phyloP scores from a whole-genome alignment of 2,888 invertebrate species.

The Pheosia gnoma region DNA sequence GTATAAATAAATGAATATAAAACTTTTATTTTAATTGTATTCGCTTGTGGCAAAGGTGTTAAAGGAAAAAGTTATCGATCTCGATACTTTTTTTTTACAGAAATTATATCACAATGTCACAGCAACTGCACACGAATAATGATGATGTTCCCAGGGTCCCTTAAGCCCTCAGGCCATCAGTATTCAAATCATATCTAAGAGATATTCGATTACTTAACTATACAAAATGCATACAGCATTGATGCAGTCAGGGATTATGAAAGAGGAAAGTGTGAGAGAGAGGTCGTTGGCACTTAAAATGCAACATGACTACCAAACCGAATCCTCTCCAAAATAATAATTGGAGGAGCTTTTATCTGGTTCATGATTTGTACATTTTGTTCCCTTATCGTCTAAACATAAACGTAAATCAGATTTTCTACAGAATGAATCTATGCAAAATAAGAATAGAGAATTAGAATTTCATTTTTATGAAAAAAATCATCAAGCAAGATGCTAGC shows the following conservation, averaged over 20 bases:
- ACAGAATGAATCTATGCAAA: no score
- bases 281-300: not conserved
- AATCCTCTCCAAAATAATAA: not conserved
- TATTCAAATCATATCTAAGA: not conserved
- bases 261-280: not conserved
- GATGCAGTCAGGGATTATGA: not conserved
- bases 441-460: no score
- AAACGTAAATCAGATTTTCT: no score
- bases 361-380: no score
- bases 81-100: not conserved
- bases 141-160: not conserved
- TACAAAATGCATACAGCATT: not conserved
- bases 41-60: not conserved
- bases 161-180: not conserved
- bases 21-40: not conserved
- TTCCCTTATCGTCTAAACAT: no score
- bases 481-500: constrained; percentile 46
- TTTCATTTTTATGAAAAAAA: no score
- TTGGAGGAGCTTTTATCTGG: no score
- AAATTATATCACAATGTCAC: not conserved
- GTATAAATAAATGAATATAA: no score
- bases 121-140: not conserved
- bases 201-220: not conserved
- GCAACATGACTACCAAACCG: not conserved
- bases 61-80: no score